Percentiles rank a stretch among this genome's conserved stretches.
Conservation (phyloP, 30 jellyfish, hydroid and myxozoan species). For the Turritopsis rubra region DNA sequence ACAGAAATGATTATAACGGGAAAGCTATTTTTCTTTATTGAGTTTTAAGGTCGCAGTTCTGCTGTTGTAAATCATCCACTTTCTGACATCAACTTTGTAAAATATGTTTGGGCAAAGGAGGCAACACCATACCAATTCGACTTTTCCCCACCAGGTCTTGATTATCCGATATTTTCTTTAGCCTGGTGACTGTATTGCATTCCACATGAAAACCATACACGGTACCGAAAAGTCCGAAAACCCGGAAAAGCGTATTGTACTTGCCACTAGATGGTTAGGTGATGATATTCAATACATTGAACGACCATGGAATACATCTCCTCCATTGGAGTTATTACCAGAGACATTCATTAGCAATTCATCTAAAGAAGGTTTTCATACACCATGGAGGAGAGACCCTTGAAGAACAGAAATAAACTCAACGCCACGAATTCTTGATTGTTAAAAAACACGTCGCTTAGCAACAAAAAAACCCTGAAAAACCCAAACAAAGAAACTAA, state of each 20-base stretch:
- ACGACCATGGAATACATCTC: slow-evolving; percentile 80
- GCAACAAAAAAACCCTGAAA: not conserved
- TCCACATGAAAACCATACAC: slow-evolving; percentile 66
- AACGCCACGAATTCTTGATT: not conserved
- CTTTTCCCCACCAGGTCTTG: too few species aligned
- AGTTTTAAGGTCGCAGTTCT: too few species aligned
- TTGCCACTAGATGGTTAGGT: slow-evolving; percentile 81
- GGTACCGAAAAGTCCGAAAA: slow-evolving; percentile 34
- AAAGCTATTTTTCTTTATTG: too few species aligned
- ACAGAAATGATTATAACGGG: too few species aligned
- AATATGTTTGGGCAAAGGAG: too few species aligned
- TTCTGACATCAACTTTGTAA: too few species aligned
- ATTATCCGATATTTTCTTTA: not conserved
- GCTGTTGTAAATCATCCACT: too few species aligned
- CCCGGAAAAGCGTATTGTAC: slow-evolving; percentile 34
- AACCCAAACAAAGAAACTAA: not conserved
- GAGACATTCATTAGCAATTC: slow-evolving; percentile 3
- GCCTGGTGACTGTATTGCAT: slow-evolving; percentile 90
- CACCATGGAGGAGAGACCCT: slow-evolving; percentile 26
- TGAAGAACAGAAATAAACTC: not conserved
- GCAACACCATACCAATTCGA: too few species aligned
- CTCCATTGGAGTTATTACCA: slow-evolving; percentile 55
- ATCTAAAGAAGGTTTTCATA: slow-evolving; percentile 28
- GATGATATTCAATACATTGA: slow-evolving; percentile 46
- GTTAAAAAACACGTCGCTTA: not conserved